Evolutionary conservation across 2,797 vertebrate species (phyloP), one percentile per base, ranked within the genome.

Genomic region (Lepidocolaptes lacrymiger): DNA sequence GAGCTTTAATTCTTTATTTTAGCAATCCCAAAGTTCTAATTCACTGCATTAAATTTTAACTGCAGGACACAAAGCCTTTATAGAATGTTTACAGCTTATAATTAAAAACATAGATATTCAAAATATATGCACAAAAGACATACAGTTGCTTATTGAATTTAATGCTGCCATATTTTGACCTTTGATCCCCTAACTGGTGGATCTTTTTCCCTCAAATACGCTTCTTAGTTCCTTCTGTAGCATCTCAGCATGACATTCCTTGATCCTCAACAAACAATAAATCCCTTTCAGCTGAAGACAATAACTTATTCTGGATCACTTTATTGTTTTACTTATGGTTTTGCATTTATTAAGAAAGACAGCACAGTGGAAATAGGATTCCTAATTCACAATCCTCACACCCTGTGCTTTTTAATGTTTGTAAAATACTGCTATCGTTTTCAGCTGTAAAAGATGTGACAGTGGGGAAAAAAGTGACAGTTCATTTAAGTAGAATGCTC

Each of bases 401-500:
- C 36, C 16, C 30, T 44, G 9, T 78, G 62, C 32, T 81, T 88
- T 94, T 68, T 66, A 69, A 46, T 73, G 10, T 81, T 88, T 84
- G n/a, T 39, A 86, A 92, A 88, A 93, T 66, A 55, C 9, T 36
- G 34, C 46, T 91, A 51, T 72, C 4, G 0, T 88, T 85, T 92
- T 93, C 36, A 37, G 88, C 86, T 69, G 19, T 75, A 62, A 84
- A 77, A 68, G 27, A 84, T 43, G 55, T 30, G 62, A 73, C 84
- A 58, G 39, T 88, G 56, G 32, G 27, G 43, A 4, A 4, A 27
- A 27, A 74, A 41, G 20, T 69, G 51, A 49, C 48, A 86, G 59
- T 49, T 93, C 48, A 73, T 91, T 93, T 79, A 95, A 82, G 51
- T 36, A 66, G 55, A 92, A 96, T 87, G 24, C 74, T 92, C 88